Base-by-base conservation (phyloP, 2,113 vertebrate species). In the Cheirogaleus medius region DNA sequence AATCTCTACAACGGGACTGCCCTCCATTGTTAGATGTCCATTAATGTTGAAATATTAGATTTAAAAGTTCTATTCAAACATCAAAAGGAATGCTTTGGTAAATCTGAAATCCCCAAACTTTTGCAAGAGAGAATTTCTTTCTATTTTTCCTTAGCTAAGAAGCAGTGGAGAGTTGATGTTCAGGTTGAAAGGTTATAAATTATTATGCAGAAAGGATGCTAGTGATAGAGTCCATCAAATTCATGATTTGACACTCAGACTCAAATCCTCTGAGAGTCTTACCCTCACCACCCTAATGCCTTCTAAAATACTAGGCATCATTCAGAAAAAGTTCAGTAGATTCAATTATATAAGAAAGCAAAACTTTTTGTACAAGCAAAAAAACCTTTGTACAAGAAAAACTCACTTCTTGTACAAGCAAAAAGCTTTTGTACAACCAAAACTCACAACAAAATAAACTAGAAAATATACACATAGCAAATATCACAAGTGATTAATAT, bases 291-390 rank as follows among this genome's bases (percentile, higher is more conserved):
- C 6, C 0, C 47, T 64, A 63, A 64, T 20, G 14, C 14, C n/a
- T 54, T 71, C 66, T 87, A 85, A 91, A 95, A 88, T 60, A 17
- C 64, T 73, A 69, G 64, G 93, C 60, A 90, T 73, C 17, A 95
- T 73, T 47, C 88, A 88, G 37, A 90, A 92, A 77, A 91, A 90
- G 6, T 42, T 58, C 60, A 96, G 39, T 6, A 56, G 29, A 81
- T 56, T 77, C 15, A 73, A 93, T 78, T 69, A 86, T 37, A 86
- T 52, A 63, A 91, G 18, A 77, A 86, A 95, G 18, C 10, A 80
- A 74, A 95, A 13, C 2, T 5, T 63, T 63, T 63, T 63, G 11
- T 63, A 63, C 58, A 29, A 63, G 58, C 58, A 63, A 63, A 63
- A 23, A 11, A 63, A 25, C 25, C 58, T 78, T 58, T 21, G 1